A percentile compares a stretch with the other conserved stretches of the same genome.
phyloP scores from a whole-genome alignment of 2,888 invertebrate genomes.

The Mactromeris polynyma region DNA sequence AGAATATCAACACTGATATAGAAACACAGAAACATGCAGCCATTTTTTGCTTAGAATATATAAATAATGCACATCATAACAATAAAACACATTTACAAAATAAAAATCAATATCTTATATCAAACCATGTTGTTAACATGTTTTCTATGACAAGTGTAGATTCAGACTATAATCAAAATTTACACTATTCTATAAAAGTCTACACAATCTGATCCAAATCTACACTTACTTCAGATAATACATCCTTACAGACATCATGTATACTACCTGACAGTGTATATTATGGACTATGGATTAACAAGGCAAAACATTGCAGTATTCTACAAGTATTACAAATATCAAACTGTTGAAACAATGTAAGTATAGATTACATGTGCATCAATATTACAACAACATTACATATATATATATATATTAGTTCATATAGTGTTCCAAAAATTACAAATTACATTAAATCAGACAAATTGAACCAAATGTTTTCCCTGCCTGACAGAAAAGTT shows the following conservation, averaged over 20 bases:
- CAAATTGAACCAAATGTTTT: neutral
- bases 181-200: neutral
- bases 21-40: neutral
- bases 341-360: neutral
- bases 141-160: neutral
- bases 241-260: no score
- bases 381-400: neutral
- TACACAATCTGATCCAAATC: neutral
- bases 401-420: neutral
- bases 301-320: neutral
- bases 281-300: neutral
- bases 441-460: neutral
- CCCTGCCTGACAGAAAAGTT: neutral
- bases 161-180: neutral
- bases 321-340: neutral
- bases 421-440: neutral
- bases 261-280: neutral
- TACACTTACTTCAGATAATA: neutral
- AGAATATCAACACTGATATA: neutral
- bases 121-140: neutral
- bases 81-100: constrained; percentile 8
- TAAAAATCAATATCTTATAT: constrained; percentile 3
- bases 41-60: constrained; percentile 13
- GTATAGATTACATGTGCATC: neutral
- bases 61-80: neutral